Base-by-base conservation (phyloP, 2,888 invertebrate species). In the Flexamia atlantica region DNA sequence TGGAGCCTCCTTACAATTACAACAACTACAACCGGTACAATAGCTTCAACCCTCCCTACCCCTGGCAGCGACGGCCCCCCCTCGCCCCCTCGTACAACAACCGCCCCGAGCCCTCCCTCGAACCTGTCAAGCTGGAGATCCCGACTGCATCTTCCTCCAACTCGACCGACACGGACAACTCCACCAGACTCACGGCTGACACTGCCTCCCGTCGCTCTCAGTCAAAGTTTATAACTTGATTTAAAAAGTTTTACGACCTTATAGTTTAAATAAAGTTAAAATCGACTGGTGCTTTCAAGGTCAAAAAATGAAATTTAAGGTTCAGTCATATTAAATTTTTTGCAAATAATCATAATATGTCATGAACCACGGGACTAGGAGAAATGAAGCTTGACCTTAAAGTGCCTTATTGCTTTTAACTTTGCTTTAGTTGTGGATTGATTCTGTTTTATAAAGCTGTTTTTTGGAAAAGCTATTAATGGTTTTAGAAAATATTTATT, bases 281-380 rank as follows among this genome's bases (percentile, higher is more conserved):
- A 90, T 40, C 12, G 40, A 7, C 40, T 12, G 7, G 12, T 40
- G 40, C 40, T 9, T 40, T 40, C 40, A 40, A 40, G 40, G 40
- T 40, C 40, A 40, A 40, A 40, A 40, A 9, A 40, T 40, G 40
- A 40, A 9, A n/a, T n/a, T n/a, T n/a, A n/a, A n/a, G n/a, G n/a
- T n/a, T n/a, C n/a, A n/a, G n/a, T n/a, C n/a, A n/a, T n/a, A n/a
- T n/a, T n/a, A n/a, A n/a, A n/a, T n/a, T n/a, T n/a, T n/a, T n/a
- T n/a, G n/a, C n/a, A n/a, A n/a, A n/a, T n/a, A n/a, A n/a, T n/a
- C n/a, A n/a, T n/a, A n/a, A n/a, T n/a, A n/a, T n/a, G n/a, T n/a
- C n/a, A n/a, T n/a, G n/a, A n/a, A n/a, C n/a, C n/a, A n/a, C n/a
- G n/a, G n/a, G n/a, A n/a, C n/a, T n/a, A n/a, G n/a, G n/a, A n/a